Base-by-base conservation (phyloP, 2,888 invertebrate species). In the Lochmaea crataegi region DNA sequence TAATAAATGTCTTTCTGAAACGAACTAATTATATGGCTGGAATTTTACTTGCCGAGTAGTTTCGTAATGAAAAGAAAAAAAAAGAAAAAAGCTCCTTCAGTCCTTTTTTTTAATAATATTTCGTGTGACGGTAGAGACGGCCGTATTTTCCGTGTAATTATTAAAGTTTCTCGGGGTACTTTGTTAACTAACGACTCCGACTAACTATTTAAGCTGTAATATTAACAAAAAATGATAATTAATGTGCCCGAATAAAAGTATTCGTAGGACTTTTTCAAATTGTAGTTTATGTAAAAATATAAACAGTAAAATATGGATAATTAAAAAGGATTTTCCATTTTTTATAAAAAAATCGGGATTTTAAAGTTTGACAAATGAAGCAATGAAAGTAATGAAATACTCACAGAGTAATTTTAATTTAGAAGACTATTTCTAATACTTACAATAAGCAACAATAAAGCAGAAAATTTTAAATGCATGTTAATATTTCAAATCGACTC, bases 1-100 rank as follows among this genome's bases (percentile, higher is more conserved):
- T 70, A 65, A 70, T 67, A 65, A 74, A 74, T 65, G 71, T 66
- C 74, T 68, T 68, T 61, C 32, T 56, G 51, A 65, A 68, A 71
- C 65, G 56, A 65, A 68, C 71, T 74, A 71, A 65, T 71, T 74
- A 60, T 65, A 65, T 65, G 73, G 60, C 63, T 61, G 38, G 41
- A 65, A 65, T 57, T 73, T 65, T 58, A 73, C 53, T 67, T 68
- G 53, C n/a, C 51, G 42, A 56, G 53, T 38, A 64, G 72, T 41
- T 38, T 57, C 57, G 64, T 68, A 67, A 57, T 38, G 11, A 14
- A 11, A 18, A n/a, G n/a, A 16, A 56, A 56, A 56, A 57, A 32
- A 61, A 26, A 22, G 22, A 22, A 38, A 57, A 58, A 56, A 18
- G 41, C 22, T 38, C 22, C 38, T 60, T 60, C 22, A 26, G 58